These are phyloP conservation scores for Erannis defoliaria DNA, from an alignment of 2,888 invertebrate species.

Conservation along the genomic window DNA sequence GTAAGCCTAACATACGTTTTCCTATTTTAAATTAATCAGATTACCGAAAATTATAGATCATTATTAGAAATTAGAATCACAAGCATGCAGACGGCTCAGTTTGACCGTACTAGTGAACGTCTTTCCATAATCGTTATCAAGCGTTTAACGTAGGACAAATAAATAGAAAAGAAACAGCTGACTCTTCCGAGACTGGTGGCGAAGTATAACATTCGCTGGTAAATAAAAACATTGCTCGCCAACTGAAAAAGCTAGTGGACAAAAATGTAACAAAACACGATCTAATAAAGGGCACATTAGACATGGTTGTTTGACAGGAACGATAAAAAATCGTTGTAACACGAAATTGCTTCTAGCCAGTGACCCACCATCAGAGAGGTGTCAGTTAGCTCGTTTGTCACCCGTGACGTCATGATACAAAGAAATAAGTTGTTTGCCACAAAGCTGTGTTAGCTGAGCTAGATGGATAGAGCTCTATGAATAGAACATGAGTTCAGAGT, in stretches of 20 bases:
- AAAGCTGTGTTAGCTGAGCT: constrained; percentile 16
- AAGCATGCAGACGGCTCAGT: too few relatives aligned
- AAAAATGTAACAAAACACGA: constrained; percentile 32
- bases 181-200: too few relatives aligned
- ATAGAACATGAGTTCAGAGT: constrained; percentile 14
- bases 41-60: too few relatives aligned
- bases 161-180: too few relatives aligned
- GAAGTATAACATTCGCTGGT: too few relatives aligned
- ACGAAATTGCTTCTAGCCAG: constrained; percentile 49
- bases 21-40: too few relatives aligned
- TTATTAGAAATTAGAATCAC: too few relatives aligned
- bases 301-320: constrained; percentile 41
- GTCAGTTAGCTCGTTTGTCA: constrained; percentile 48
- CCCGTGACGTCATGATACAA: constrained; percentile 31
- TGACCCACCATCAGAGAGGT: constrained; percentile 39
- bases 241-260: constrained; percentile 22
- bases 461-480: constrained; percentile 8
- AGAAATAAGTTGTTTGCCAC: constrained; percentile 33
- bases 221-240: too few relatives aligned
- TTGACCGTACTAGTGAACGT: too few relatives aligned
- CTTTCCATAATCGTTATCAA: too few relatives aligned
- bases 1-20: too few relatives aligned
- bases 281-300: constrained; percentile 42
- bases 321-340: constrained; percentile 43
- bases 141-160: too few relatives aligned